Base-by-base conservation (phyloP, 2,888 invertebrate species). In the Agapostemon virescens region DNA sequence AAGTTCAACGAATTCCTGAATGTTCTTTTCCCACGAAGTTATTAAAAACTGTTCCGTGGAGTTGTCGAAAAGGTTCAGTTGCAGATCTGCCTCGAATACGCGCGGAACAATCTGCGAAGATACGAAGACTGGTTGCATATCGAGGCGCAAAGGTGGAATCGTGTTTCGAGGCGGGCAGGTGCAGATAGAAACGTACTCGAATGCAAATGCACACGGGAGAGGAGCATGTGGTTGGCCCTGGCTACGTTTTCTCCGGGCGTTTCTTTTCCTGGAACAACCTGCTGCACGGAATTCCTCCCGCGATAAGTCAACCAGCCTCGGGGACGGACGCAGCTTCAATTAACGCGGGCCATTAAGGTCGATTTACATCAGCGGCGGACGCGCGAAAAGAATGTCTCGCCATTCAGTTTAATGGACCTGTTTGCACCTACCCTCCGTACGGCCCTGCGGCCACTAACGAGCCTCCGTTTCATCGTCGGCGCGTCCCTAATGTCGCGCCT, bases 331-430 rank as follows among this genome's bases (percentile, higher is more conserved):
- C 82, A 68, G 80, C 85, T 85, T 87, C 88, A 87, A 87, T 87
- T 87, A 87, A 87, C 86, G 86, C 82, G 82, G 83, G 74, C 86
- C 87, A 87, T 87, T 87, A 87, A 85, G 82, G 74, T 81, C 87
- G 87, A 87, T 87, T 87, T 87, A 86, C 87, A 87, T 87, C 84
- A 70, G 85, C 73, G 69, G 81, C 71, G 66, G 40, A 74, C 79
- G 84, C 79, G 83, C 82, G 86, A 86, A 86, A 87, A 87, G 88
- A 87, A 87, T 87, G 82, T 85, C 80, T 74, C 79, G 81, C 84
- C 82, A 81, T 87, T 81, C 85, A 69, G 69, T 74, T 82, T 87
- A 87, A 87, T 87, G 88, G 86, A 86, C 86, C 86, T 86, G 86
- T 87, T 87, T 86, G 87, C 87, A 86, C 87, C 85, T 86, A 87